These are phyloP conservation scores for Scophthalmus maximus DNA, from an alignment of 2,113 vertebrate genomes.

Conservation along the genomic window DNA sequence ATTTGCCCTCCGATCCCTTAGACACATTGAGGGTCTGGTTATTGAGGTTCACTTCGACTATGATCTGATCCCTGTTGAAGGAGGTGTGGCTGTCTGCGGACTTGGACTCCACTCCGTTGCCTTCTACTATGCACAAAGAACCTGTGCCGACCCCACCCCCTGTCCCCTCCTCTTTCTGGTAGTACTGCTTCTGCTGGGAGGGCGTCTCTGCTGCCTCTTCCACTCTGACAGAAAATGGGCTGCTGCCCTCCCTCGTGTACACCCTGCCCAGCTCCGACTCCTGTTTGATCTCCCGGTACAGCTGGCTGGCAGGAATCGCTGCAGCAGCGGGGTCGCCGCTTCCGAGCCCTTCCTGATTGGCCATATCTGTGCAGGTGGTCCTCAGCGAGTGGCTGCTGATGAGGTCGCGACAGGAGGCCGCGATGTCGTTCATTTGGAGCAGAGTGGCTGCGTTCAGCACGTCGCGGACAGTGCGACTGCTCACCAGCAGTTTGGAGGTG, in stretches of 20 bases:
- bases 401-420: slow-evolving; percentile 92
- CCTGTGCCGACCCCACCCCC: neutral
- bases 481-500: slow-evolving; percentile 94
- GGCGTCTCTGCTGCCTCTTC: slow-evolving; percentile 80
- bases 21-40: slow-evolving; percentile 97
- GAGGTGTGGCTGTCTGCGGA: slow-evolving; percentile 81
- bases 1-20: slow-evolving; percentile 89
- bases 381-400: slow-evolving; percentile 88
- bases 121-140: slow-evolving; percentile 87
- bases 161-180: slow-evolving; percentile 87
- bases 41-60: slow-evolving; percentile 98
- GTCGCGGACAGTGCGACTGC: slow-evolving; percentile 89
- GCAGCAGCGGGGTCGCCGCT: slow-evolving; percentile 26
- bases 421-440: slow-evolving; percentile 94
- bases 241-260: slow-evolving; percentile 87
- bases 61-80: slow-evolving; percentile 93
- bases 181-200: slow-evolving; percentile 85
- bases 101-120: slow-evolving; percentile 76
- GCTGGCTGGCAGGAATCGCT: slow-evolving; percentile 69
- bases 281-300: slow-evolving; percentile 93
- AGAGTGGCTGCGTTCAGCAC: slow-evolving; percentile 90
- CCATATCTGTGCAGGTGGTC: slow-evolving; percentile 82
- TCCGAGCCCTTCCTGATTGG: slow-evolving; percentile 74
- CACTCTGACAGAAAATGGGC: slow-evolving; percentile 88
- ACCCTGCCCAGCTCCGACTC: slow-evolving; percentile 89